Conservation (phyloP, 2,888 invertebrate species). For the Thysanoteuthis rhombus region DNA sequence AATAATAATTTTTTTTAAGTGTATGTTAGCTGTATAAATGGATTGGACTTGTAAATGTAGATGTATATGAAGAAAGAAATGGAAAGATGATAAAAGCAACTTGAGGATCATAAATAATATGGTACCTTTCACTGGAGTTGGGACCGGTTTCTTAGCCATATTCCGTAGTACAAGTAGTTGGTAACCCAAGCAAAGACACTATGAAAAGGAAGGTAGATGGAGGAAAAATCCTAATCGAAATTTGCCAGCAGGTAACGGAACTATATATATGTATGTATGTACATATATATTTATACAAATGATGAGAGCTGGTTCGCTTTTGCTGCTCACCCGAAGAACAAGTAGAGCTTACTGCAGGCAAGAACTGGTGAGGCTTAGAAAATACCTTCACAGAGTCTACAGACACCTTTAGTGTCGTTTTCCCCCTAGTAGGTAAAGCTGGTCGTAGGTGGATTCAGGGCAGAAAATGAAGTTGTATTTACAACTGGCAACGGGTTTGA, state of each 20-base stretch:
- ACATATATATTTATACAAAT: background rate
- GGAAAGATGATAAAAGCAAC: background rate
- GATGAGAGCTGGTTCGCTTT: background rate
- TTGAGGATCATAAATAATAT: background rate
- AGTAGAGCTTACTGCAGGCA: background rate
- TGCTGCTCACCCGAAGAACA: background rate
- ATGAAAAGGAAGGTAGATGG: background rate
- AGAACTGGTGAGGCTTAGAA: background rate
- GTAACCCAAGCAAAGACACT: background rate
- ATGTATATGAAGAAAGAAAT: background rate
- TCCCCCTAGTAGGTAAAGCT: background rate
- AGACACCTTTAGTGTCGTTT: background rate
- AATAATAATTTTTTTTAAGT: background rate
- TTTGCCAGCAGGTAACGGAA: background rate
- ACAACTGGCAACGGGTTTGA: background rate
- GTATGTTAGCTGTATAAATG: background rate
- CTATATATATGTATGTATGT: background rate
- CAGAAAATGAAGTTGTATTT: background rate
- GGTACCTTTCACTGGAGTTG: background rate
- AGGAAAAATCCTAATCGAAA: background rate
- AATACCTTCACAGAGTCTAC: background rate
- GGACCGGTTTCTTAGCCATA: conserved; percentile 1
- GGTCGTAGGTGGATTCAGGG: background rate
- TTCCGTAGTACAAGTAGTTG: background rate
- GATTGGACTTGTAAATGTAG: background rate